Evolutionary conservation across 2,888 invertebrate genomes (phyloP).

Genomic region (Latrodectus hesperus): DNA sequence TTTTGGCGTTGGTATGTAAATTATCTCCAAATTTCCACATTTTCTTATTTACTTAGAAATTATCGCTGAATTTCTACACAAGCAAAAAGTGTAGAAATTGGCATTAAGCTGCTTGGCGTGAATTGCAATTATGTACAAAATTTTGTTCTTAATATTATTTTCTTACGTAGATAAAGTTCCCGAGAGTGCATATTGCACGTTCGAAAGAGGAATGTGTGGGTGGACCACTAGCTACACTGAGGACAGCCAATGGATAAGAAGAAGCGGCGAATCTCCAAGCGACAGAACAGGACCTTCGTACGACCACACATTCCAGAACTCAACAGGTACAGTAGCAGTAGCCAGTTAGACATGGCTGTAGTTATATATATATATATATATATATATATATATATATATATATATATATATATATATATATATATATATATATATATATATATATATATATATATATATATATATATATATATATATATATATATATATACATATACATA

Average conservation of each 20-base stretch:
- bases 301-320: slow-evolving; percentile 60
- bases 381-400: too few species aligned
- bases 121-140: neutral
- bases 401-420: too few species aligned
- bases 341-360: too few species aligned
- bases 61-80: too few species aligned
- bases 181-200: slow-evolving; percentile 50
- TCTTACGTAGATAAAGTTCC: slow-evolving; percentile 45
- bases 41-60: too few species aligned
- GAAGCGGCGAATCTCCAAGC: slow-evolving; percentile 20
- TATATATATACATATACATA: too few species aligned
- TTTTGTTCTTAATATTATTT: neutral
- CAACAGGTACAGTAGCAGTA: slow-evolving; percentile 27
- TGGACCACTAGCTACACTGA: slow-evolving; percentile 38
- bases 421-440: too few species aligned
- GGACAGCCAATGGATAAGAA: slow-evolving; percentile 33
- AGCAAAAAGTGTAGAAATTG: neutral
- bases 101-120: too few species aligned
- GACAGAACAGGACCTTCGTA: slow-evolving; percentile 45
- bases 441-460: too few species aligned
- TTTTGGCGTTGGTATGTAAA: neutral
- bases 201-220: slow-evolving; percentile 54
- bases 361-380: too few species aligned
- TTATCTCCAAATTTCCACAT: neutral
- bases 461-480: too few species aligned